Base-by-base conservation (phyloP, 37 sponge, comb jelly and placozoan genomes). In the Halichondria panicea region DNA sequence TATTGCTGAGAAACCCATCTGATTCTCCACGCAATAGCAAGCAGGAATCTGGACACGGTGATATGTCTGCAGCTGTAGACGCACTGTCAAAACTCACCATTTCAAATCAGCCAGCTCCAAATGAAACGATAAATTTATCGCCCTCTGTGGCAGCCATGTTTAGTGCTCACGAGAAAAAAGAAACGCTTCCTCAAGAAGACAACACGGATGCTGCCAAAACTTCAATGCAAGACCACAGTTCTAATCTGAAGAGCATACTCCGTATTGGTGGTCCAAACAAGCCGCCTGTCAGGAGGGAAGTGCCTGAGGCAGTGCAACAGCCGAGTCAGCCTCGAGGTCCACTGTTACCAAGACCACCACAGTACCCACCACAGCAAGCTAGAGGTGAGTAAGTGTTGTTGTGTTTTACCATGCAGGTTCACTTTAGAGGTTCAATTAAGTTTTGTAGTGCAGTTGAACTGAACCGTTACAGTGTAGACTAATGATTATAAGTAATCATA, bases 61-160 rank as follows among this genome's bases (percentile, higher is more conserved):
- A 3, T 2, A 62, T 75, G 35, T 62, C 75, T 24, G 75, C 62
- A 3, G 79, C 79, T 25, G 33, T 78, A 6, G 43, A 55, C 27
- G 79, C 79, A 12, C 57, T 78, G 0, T 37, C 68, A 25, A 78
- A 68, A 19, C 57, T 78, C 37, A 22, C 53, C 43, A 66, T 78
- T 3, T 57, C 68, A 2, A 67, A 15, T 41, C 45, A 59, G 24
- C 8, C 12, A 59, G 24, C 12, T 9, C n/a, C n/a, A 25, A 59
- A 59, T 24, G 61, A 59, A 9, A 64, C 43, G 45, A 58, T 62
- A 75, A 18, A 24, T 60, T 5, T n/a, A n/a, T 77, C 77, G 3
- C 77, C 77, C 1, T 28, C 66, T 5, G 55, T 77, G 54, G 65
- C 55, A 28, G 77, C 77, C 36, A 32, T 77, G 7, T 77, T 77